Evolutionary conservation across 2,113 vertebrate genomes (phyloP), one percentile per base, ranked within the genome.

Genomic region (Crotalus helleri): DNA sequence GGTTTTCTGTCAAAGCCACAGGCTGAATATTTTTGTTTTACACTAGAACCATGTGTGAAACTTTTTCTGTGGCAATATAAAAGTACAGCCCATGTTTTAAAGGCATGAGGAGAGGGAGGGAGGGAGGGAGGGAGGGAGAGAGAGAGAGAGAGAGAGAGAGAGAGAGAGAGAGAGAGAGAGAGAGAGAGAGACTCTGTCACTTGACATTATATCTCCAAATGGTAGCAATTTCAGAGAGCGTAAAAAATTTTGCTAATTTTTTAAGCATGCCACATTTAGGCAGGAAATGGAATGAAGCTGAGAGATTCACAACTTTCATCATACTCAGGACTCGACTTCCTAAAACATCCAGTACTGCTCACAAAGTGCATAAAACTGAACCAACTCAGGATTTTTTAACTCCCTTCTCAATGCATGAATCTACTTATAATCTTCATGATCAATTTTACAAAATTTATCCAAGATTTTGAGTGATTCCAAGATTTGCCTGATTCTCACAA

Each of bases 1-100:
- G 57, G 85, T 87, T 92, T 92, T 87, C 85, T 61, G 44, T 58
- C 58, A 92, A 61, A 55, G 39, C 85, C 55, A 61, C 91, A 51
- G 21, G 24, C 29, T 33, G 29, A 87, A 11, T 21, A 51, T 61
- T 59, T 87, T 21, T 33, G 85, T 24, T 61, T 87, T 87, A 58
- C 33, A n/a, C 39, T 91, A 39, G 10, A 58, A 29, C 69, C 13
- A 44, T 46, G 23, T 61, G 44, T 87, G 57, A 59, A 58, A 26
- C 55, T 92, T 87, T 92, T 26, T 59, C 91, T 51, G 39, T 8
- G 57, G 46, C 23, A 15, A 29, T 58, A 54, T 23, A 44, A 85
- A 58, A 85, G 46, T 13, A 85, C 11, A 17, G 3, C 24, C 17
- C 23, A 85, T 55, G 33, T 49, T 46, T 91, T 54, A 94, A 90